Base-by-base conservation (phyloP, 2,113 vertebrate genomes). In the Proterorhinus semilunaris region DNA sequence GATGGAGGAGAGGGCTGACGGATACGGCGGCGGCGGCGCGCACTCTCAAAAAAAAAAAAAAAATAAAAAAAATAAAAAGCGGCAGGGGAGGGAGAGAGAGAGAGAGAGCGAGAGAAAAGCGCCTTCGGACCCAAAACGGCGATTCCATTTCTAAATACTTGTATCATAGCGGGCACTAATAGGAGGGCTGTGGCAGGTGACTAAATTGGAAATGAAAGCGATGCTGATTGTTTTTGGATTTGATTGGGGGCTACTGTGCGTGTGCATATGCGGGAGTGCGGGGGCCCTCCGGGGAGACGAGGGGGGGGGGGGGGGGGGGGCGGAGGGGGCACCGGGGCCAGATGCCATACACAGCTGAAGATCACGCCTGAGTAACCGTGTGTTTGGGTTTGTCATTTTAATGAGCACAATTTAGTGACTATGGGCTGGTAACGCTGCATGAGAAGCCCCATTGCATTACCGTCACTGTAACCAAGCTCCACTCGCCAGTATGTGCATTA, bases 1-100 rank as follows among this genome's bases (percentile, higher is more conserved):
- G 95, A 98, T 93, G 94, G 95, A 97, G 87, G 94, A 36, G 94
- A 95, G 95, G 27, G 95, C 95, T 96, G 97, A 95, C 93, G 94
- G 94, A 93, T 94, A 91, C 91, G 94, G 27, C 2, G 27, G 27
- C 2, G 27, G 27, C 27, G 27, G 27, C 27, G 27, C 21, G 27
- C 27, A 3, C 27, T 36, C 27, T 36, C 27, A 21, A 21, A 21
- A 36, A 36, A 36, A 3, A 3, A 36, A 36, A 36, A 36, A 36
- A 36, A 21, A 36, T 3, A 36, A 5, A 5, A 3, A 36, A 36
- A 36, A 36, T 3, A 36, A 36, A 36, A 36, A 36, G 27, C 27
- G 94, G 91, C 92, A 93, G 93, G 92, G 85, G 89, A 84, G 55
- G 86, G 78, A 17, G 78, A 53, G 17, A 55, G 53, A 21, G 53